Base-by-base conservation (phyloP, 1,140 invertebrate species). In the Drosophila oshimai region DNA sequence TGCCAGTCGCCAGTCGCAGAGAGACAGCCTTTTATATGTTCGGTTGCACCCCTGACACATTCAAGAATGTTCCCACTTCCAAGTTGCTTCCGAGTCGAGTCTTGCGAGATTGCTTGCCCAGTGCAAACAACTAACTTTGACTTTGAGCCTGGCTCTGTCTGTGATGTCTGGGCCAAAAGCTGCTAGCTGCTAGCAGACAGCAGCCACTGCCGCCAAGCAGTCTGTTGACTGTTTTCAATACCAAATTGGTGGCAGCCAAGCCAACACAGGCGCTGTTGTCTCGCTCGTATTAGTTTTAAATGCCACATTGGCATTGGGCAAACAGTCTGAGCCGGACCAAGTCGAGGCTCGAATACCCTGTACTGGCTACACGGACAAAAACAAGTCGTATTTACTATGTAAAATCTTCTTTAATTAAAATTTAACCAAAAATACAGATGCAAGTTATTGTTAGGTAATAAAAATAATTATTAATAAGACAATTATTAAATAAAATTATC, bases 191-290 rank as follows among this genome's bases (percentile, higher is more conserved):
- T 7, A 42, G 18, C 5, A 28, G 51, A 51, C 13, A 39, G 31
- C 67, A 41, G 18, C 51, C 47, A 64, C 44, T 64, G 79, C 65
- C 79, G 80, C 80, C 80, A 86, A 86, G 80, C 80, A 64, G 80
- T 86, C 80, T 86, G 77, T 86, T 86, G 64, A 79, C 75, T 71
- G 47, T 84, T 79, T 83, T 83, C 74, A 83, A 83, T 83, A 84
- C 79, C 80, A 86, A 75, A 67, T 84, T 70, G 83, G 77, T 88
- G 77, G 74, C 78, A 84, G 69, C 53, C 44, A 70, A 60, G 58
- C 50, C 44, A 33, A n/a, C 53, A 39, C 42, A 28, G 31, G 13
- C 57, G 41, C 46, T 60, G 68, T 72, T 60, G 81, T 68, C 61
- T 84, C 68, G 73, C 54, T 89, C 73, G 73, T 74, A 74, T 87